Percentiles rank a stretch among this genome's conserved stretches.
phyloP scores from a whole-genome alignment of 2,113 vertebrate species.

The Calypte anna region DNA sequence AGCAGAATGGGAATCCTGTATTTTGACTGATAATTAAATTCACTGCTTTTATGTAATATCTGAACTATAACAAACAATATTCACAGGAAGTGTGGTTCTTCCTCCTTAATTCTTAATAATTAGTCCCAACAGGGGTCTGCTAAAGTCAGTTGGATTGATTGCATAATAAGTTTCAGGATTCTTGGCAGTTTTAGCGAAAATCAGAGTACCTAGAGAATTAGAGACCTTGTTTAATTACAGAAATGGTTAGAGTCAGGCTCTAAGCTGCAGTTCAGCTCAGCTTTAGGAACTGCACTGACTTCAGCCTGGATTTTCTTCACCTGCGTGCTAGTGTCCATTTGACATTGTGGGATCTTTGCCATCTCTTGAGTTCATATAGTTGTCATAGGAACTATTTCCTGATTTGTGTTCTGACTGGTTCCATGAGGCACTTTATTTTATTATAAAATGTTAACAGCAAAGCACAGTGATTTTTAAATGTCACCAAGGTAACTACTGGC shows the following conservation, averaged over 20 bases:
- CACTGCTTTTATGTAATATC: neutral
- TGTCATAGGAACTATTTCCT: constrained; percentile 79
- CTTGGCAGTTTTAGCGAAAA: neutral
- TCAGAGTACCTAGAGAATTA: neutral
- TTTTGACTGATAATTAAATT: neutral
- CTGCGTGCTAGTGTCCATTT: neutral
- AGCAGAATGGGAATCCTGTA: neutral
- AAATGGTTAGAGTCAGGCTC: neutral
- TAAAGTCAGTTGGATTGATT: neutral
- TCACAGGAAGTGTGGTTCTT: neutral
- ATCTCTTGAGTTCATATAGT: constrained; percentile 53
- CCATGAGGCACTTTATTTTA: constrained; percentile 57
- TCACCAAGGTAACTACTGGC: constrained; percentile 76
- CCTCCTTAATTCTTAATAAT: neutral
- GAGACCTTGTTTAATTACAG: neutral
- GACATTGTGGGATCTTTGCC: constrained; percentile 53
- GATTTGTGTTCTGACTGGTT: constrained; percentile 73
- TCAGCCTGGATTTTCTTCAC: neutral
- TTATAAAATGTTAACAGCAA: constrained; percentile 70
- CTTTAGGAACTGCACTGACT: neutral
- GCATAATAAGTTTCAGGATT: neutral
- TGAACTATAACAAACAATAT: neutral
- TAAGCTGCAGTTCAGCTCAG: neutral
- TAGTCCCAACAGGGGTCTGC: neutral
- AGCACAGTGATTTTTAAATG: constrained; percentile 67